Conservation (phyloP, 2,113 vertebrate genomes). For the Hydrochoerus hydrochaeris region DNA sequence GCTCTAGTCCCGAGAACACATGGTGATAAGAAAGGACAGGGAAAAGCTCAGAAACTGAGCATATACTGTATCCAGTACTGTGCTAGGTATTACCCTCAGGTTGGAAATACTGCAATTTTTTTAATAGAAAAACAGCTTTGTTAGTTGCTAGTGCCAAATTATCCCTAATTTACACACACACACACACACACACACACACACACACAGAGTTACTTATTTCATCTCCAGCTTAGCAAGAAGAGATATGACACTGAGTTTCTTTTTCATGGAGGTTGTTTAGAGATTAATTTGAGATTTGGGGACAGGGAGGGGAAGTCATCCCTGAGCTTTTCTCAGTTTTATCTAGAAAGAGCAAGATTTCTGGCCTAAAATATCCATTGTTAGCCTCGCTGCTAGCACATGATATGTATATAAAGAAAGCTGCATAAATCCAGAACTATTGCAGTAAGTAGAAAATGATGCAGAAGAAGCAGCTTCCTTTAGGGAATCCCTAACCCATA, state of each 20-base stretch:
- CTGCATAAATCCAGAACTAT: background rate
- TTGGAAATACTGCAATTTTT: background rate
- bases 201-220: background rate
- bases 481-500: no score
- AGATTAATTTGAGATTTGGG: background rate
- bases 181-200: background rate
- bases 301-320: background rate
- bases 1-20: constrained; percentile 63
- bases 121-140: background rate
- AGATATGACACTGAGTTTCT: background rate
- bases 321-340: background rate
- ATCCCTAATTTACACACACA: background rate
- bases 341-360: background rate
- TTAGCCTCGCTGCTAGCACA: accelerated
- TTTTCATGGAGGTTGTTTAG: background rate
- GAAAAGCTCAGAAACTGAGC: background rate
- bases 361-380: accelerated
- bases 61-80: background rate
- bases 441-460: background rate
- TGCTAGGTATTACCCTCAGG: background rate
- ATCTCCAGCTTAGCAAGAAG: background rate
- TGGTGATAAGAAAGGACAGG: background rate
- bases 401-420: accelerated
- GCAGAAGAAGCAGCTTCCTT: background rate
- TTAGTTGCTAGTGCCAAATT: background rate